Base-by-base conservation (phyloP, 2,797 vertebrate genomes). In the Chaenodraco wilsoni region DNA sequence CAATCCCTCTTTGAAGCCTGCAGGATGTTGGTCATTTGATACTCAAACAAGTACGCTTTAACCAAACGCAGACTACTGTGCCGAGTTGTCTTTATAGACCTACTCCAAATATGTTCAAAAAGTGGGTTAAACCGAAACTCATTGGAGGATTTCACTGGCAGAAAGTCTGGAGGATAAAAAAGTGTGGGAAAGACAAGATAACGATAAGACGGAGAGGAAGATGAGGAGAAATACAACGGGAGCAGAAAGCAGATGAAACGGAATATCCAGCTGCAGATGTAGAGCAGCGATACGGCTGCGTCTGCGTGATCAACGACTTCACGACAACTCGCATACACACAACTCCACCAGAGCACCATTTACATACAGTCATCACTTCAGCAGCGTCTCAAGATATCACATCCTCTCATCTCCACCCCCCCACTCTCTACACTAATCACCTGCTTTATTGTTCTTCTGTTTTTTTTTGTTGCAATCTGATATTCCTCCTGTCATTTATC, bases 401-500 rank as follows among this genome's bases (percentile, higher is more conserved):
- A 9, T 51, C 59, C 27, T 80, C 87, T 88, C 85, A 78, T 87
- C 88, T 80, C 80, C 16, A 8, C 74, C 45, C 76, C 68, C 69
- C 54, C 56, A 4, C 78, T 65, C 61, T 75, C 84, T 50, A 16
- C 80, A 81, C 85, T 90, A 88, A 90, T 91, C 87, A 89, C 87
- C 88, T 89, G 87, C 88, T 84, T 89, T 89, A 82, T 89, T 88
- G 87, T 86, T 84, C 85, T 81, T 46, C 76, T 73, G 80, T 69
- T 88, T 33, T 33, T 33, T 33, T 33, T 37, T 9, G 8, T 81
- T 85, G 81, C 84, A 83, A 84, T 91, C 84, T 88, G 87, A 91
- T 91, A 89, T 88, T 87, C 82, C 65, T 83, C 33, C 84, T 89
- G 86, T 90, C 90, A 88, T 90, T 87, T 88, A 88, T 87, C 88